phyloP scores from a whole-genome alignment of 2,888 invertebrate species.

The Desoria tigrina region DNA sequence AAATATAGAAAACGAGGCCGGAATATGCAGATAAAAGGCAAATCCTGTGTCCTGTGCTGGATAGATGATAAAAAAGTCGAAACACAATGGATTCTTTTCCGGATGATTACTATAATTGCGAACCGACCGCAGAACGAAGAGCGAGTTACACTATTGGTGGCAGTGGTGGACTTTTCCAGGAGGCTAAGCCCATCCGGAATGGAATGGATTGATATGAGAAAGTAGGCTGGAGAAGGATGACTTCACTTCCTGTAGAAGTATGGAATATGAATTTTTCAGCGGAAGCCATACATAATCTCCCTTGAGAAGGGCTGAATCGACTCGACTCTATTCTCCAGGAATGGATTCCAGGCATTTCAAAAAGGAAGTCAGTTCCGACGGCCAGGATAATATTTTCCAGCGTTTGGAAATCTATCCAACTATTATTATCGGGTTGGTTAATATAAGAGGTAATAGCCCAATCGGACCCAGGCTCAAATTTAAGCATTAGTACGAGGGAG shows the following conservation, averaged over 20 bases:
- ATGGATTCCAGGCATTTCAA: too few species aligned
- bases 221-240: not conserved
- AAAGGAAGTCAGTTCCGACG: too few species aligned
- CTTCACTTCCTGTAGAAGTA: not conserved
- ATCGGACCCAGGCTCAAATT: too few species aligned
- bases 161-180: not conserved
- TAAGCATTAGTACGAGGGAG: too few species aligned
- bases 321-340: not conserved
- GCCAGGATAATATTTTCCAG: too few species aligned
- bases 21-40: too few species aligned
- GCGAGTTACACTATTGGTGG: not conserved
- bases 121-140: not conserved
- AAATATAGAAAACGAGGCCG: too few species aligned
- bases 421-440: too few species aligned
- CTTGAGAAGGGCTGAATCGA: not conserved
- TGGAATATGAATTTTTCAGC: constrained; percentile 2
- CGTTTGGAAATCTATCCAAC: too few species aligned
- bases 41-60: too few species aligned
- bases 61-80: too few species aligned
- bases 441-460: too few species aligned
- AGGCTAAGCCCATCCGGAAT: constrained; percentile 12
- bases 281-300: constrained; percentile 3
- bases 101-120: constrained; percentile 1
- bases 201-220: constrained; percentile 3
- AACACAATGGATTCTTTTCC: constrained; percentile 1